A percentile compares a stretch with the other conserved stretches of the same genome.
Evolutionary conservation across 1,140 invertebrate species (phyloP).

Genomic region (Panulirus ornatus): DNA sequence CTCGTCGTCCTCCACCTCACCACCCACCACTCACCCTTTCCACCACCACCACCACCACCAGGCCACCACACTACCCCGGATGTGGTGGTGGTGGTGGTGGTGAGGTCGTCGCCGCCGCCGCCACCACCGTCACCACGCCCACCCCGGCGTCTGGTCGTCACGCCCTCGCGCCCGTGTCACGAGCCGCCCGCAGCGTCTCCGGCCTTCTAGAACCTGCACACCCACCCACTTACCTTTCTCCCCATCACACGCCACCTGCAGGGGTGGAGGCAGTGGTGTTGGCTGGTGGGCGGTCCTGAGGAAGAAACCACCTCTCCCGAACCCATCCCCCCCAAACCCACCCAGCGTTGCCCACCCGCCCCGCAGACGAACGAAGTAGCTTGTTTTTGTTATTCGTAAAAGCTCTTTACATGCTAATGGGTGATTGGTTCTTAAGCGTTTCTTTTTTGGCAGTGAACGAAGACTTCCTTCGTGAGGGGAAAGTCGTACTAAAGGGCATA

Average conservation of each 20-base stretch:
- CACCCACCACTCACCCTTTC: neutral
- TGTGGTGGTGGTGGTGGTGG: neutral
- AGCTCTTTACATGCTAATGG: neutral
- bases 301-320: no score
- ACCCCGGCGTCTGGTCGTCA: neutral
- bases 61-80: neutral
- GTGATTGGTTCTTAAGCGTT: no score
- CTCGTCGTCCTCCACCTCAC: no score
- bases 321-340: no score
- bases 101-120: no score
- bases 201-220: neutral
- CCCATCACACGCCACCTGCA: no score
- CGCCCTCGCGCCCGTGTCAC: constrained; percentile 1
- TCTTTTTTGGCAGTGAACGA: no score
- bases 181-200: neutral
- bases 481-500: no score
- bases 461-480: no score
- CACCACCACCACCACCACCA: neutral
- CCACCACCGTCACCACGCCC: constrained; percentile 28
- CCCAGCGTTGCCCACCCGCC: neutral
- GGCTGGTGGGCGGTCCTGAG: no score
- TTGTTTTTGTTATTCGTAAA: neutral
- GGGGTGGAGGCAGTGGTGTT: no score
- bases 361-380: neutral
- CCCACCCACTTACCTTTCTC: neutral